A percentile compares a stretch with the other conserved stretches of the same genome.
phyloP scores from a whole-genome alignment of 2,888 invertebrate genomes.

The Glyphotaelius pellucidus region DNA sequence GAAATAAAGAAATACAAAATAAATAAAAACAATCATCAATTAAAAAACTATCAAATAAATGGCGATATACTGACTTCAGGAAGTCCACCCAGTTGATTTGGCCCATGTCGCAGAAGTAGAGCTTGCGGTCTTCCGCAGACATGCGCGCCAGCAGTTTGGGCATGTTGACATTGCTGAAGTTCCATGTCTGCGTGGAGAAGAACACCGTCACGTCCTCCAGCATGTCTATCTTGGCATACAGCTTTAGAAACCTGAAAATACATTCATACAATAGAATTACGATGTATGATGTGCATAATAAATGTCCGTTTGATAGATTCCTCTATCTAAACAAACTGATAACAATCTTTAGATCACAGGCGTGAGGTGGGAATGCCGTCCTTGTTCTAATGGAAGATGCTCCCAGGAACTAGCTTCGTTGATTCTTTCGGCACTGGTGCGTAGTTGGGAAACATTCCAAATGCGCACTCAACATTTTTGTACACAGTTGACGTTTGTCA shows the following conservation, averaged over 20 bases:
- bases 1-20: no score
- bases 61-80: slow-evolving; percentile 68
- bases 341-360: no score
- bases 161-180: slow-evolving; percentile 82
- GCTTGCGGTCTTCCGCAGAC: slow-evolving; percentile 69
- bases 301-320: no score
- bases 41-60: not conserved
- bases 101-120: slow-evolving; percentile 86
- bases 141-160: slow-evolving; percentile 76
- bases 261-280: not conserved
- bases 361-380: no score
- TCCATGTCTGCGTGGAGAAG: slow-evolving; percentile 85
- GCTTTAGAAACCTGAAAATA: slow-evolving; percentile 82
- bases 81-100: slow-evolving; percentile 84
- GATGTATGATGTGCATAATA: not conserved
- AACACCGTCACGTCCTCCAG: slow-evolving; percentile 84
- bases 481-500: no score
- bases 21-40: no score
- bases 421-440: no score
- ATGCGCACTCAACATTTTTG: no score
- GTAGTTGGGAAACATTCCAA: no score
- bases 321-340: no score
- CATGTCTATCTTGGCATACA: slow-evolving; percentile 88
- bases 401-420: no score
- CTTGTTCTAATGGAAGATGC: no score